Evolutionary conservation across 2,888 invertebrate species (phyloP).

Genomic region (Nephrocerus scutellatus): DNA sequence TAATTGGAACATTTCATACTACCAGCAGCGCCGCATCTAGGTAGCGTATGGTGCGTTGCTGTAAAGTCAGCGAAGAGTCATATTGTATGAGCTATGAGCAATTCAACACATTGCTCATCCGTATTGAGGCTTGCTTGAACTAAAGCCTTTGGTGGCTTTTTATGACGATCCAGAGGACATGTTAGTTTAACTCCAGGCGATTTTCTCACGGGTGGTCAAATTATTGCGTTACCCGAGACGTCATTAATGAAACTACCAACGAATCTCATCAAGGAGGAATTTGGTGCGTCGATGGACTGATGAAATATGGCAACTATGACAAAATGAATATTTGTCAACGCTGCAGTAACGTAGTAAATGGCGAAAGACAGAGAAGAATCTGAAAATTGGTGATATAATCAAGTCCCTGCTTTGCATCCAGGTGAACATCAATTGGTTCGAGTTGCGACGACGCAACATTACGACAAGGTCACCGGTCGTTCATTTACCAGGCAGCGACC

Average conservation of each 20-base stretch:
- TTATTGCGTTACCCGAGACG: too few species aligned
- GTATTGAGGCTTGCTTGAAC: too few species aligned
- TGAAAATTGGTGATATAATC: constrained; percentile 20
- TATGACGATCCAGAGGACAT: constrained; percentile 5
- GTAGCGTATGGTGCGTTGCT: constrained; percentile 1
- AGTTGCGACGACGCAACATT: too few species aligned
- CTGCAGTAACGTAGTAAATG: constrained; percentile 8
- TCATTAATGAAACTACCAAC: too few species aligned
- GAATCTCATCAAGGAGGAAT: too few species aligned
- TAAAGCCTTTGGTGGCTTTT: too few species aligned
- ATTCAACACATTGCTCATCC: constrained; percentile 9
- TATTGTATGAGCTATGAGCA: constrained; percentile 11
- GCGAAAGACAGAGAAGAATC: constrained; percentile 6
- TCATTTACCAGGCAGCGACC: constrained; percentile 3
- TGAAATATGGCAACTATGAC: constrained; percentile 13
- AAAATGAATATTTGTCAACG: constrained; percentile 8
- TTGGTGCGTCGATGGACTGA: constrained; percentile 12
- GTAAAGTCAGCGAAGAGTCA: constrained; percentile 1
- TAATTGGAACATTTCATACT: too few species aligned
- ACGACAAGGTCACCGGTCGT: too few species aligned
- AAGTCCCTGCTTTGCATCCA: constrained; percentile 22
- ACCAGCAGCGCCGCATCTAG: too few species aligned
- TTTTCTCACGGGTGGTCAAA: constrained; percentile 6
- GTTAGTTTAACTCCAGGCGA: constrained; percentile 6
- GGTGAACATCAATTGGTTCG: constrained; percentile 26